Base-by-base conservation (phyloP, 2,888 invertebrate genomes). In the Tachina grossa region DNA sequence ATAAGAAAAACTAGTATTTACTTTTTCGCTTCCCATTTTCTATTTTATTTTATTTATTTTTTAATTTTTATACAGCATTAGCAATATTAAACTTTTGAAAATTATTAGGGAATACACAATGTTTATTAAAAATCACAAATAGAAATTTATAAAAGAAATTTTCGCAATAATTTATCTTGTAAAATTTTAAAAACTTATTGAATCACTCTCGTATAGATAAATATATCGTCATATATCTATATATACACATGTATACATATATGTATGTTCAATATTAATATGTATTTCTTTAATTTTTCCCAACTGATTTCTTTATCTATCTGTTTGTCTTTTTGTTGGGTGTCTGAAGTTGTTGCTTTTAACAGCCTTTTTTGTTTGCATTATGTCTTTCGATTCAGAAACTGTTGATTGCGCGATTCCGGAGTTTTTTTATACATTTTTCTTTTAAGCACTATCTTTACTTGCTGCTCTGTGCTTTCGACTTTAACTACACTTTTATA, bases 301-400 rank as follows among this genome's bases (percentile, higher is more conserved):
- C 72, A 65, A 68, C 63, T 63, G 63, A 78, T 86, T 68, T 79
- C 55, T 83, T 80, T 83, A 66, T 83, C 61, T 81, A 61, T 72
- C 63, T 53, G 81, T 65, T 59, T 71, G 77, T 19, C 22, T 72
- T 47, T 83, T 45, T 61, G 16, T 47, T 72, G 69, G 77, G 47
- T 71, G 85, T 77, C 69, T 81, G 77, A 57, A 19, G 57, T 65
- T 77, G 8, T 77, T 65, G 57, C 59, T 47, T 59, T 61, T 63
- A 41, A 22, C 53, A 41, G 59, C 49, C 49, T 83, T 71, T 63
- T 55, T 41, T 66, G 66, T 22, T 11, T 51, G 47, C 13, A 45
- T 47, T 71, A 19, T 65, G 49, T 74, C 71, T 81, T 77, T 51
- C 47, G 39, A 53, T 72, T 2, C 13, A 45, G 57, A 74, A 78